A percentile compares a stretch with the other conserved stretches of the same genome.
These are phyloP conservation scores for Dendroctonus ponderosae DNA, from an alignment of 1,140 invertebrate species.

Conservation along the genomic window DNA sequence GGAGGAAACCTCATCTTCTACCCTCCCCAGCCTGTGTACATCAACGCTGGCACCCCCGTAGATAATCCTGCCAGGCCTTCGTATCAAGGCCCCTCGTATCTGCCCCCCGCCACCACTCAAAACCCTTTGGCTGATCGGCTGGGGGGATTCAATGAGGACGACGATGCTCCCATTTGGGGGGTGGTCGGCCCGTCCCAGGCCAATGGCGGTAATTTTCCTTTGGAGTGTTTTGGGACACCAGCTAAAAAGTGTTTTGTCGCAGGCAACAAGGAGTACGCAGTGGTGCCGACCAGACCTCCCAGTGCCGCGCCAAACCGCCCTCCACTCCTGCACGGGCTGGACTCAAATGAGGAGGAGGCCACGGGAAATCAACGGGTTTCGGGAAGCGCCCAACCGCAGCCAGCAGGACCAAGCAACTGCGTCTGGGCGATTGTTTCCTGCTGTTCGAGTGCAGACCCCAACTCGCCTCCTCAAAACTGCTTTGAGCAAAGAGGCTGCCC, in stretches of 20 bases:
- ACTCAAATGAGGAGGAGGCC: not conserved
- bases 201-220: no score
- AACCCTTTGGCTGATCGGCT: slow-evolving; percentile 2
- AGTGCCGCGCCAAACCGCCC: slow-evolving; percentile 38
- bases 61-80: slow-evolving; percentile 34
- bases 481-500: slow-evolving; percentile 66
- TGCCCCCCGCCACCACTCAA: slow-evolving; percentile 32
- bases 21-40: slow-evolving; percentile 41
- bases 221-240: no score
- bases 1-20: slow-evolving; percentile 45
- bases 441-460: slow-evolving; percentile 53
- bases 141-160: slow-evolving; percentile 32
- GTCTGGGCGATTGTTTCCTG: slow-evolving; percentile 68
- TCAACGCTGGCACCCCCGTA: slow-evolving; percentile 37
- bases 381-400: not conserved
- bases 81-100: slow-evolving; percentile 27
- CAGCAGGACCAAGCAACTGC: slow-evolving; percentile 51
- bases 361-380: not conserved
- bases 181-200: not conserved
- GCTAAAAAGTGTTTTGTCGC: no score
- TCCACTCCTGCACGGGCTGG: slow-evolving; percentile 34
- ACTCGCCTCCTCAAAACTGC: slow-evolving; percentile 55
- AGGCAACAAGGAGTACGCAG: not conserved
- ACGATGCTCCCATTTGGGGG: slow-evolving; percentile 5
- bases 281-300: slow-evolving; percentile 37